Evolutionary conservation across 2,888 invertebrate genomes (phyloP).

Genomic region (Ischnus inquisitorius): DNA sequence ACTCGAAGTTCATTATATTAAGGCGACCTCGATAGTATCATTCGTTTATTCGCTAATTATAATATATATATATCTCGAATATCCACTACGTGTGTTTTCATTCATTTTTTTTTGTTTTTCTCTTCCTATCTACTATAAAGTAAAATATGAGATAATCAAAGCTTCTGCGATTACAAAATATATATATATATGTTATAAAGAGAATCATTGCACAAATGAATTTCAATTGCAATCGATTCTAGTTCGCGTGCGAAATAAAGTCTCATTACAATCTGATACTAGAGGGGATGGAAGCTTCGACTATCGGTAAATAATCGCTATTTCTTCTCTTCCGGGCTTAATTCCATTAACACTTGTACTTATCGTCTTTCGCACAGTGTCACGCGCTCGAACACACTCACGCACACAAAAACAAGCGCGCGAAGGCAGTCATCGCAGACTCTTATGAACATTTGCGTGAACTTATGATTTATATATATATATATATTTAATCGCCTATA

Average conservation of each 20-base stretch:
- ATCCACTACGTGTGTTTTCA: constrained; percentile 26
- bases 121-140: constrained; percentile 26
- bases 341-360: constrained; percentile 46
- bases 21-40: constrained; percentile 29
- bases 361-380: constrained; percentile 40
- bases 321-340: constrained; percentile 8
- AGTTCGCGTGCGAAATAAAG: constrained; percentile 60
- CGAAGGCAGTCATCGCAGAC: constrained; percentile 44
- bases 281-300: constrained; percentile 57
- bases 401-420: constrained; percentile 22
- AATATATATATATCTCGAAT: constrained; percentile 36
- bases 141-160: constrained; percentile 66
- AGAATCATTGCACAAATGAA: constrained; percentile 72
- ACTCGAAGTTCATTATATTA: constrained; percentile 12
- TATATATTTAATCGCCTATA: constrained; percentile 35
- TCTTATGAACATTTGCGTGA: constrained; percentile 52
- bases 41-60: constrained; percentile 25
- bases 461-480: constrained; percentile 49
- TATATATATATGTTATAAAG: constrained; percentile 41
- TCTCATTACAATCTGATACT: constrained; percentile 51
- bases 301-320: constrained; percentile 46
- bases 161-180: constrained; percentile 45
- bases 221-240: constrained; percentile 37
- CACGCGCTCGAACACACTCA: background rate
- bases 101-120: constrained; percentile 24